Conservation (phyloP, 1,140 invertebrate species). For the Drosophila simulans region DNA sequence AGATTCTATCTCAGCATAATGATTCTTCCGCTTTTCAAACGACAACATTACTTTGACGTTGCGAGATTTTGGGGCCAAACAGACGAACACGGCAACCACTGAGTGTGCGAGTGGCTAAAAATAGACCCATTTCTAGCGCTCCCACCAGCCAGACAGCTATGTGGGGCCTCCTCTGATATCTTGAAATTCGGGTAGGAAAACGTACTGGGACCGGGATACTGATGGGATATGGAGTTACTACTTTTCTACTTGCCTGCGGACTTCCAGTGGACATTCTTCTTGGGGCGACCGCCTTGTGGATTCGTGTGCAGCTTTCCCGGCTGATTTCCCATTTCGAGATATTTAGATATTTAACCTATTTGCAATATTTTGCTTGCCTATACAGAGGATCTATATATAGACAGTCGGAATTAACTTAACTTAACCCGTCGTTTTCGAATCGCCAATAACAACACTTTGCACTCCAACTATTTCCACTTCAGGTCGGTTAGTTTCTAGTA, state of each 20-base stretch:
- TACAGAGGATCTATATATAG: conserved; percentile 80
- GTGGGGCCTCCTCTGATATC: conserved; percentile 24
- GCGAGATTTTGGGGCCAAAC: conserved; percentile 71
- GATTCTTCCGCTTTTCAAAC: conserved; percentile 19
- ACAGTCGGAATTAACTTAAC: conserved; percentile 58
- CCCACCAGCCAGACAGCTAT: conserved; percentile 57
- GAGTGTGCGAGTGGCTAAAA: conserved; percentile 79
- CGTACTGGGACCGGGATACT: neutral
- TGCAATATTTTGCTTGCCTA: conserved; percentile 70
- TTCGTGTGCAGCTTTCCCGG: conserved; percentile 78
- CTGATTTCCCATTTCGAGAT: conserved; percentile 81
- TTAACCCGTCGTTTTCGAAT: conserved; percentile 41
- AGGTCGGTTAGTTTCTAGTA: conserved; percentile 21
- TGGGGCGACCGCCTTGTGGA: conserved; percentile 85
- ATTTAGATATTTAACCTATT: conserved; percentile 76
- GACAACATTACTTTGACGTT: conserved; percentile 72
- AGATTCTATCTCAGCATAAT: conserved; percentile 12
- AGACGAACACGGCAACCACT: conserved; percentile 76
- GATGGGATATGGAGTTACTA: neutral
- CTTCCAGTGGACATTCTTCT: conserved; percentile 90
- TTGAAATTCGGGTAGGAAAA: neutral
- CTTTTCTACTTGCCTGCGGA: conserved; percentile 86
- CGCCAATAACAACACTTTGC: conserved; percentile 36
- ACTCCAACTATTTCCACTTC: conserved; percentile 15
- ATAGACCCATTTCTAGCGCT: conserved; percentile 76